A percentile compares a stretch with the other conserved stretches of the same genome.
Conservation (phyloP, 2,797 vertebrate genomes). For the Melanotaenia nigrans region DNA sequence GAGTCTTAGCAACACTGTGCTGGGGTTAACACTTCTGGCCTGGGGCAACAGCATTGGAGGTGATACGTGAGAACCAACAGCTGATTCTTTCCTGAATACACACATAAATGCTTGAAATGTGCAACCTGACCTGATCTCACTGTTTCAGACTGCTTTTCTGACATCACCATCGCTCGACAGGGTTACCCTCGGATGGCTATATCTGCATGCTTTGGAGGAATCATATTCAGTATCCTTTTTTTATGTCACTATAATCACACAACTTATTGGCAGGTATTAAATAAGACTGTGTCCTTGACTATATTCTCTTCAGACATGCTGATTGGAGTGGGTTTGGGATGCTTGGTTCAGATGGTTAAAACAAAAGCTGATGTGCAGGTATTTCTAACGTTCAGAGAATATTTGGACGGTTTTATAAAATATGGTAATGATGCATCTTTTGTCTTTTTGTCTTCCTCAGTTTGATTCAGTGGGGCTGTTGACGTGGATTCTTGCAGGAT, state of each 20-base stretch:
- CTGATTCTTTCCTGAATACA: background rate
- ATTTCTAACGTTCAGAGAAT: slow-evolving; percentile 23
- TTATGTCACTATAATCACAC: background rate
- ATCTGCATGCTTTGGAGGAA: slow-evolving; percentile 96
- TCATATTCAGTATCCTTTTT: slow-evolving; percentile 98
- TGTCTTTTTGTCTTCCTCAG: slow-evolving; percentile 73
- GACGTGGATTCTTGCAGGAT: slow-evolving; percentile 90
- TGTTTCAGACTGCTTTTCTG: slow-evolving; percentile 89
- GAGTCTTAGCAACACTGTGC: slow-evolving; percentile 92
- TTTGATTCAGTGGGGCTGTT: slow-evolving; percentile 88
- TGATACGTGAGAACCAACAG: slow-evolving; percentile 50
- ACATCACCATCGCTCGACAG: slow-evolving; percentile 94
- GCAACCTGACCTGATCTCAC: background rate
- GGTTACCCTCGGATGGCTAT: slow-evolving; percentile 98
- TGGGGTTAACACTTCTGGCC: slow-evolving; percentile 94
- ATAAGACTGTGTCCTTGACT: slow-evolving; percentile 70
- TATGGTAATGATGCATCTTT: background rate
- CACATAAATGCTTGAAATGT: background rate
- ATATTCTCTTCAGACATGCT: slow-evolving; percentile 86
- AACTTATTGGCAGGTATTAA: background rate
- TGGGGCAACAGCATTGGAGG: slow-evolving; percentile 99
- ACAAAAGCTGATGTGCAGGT: slow-evolving; percentile 84
- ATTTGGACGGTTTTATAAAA: background rate
- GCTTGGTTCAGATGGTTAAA: slow-evolving; percentile 86
- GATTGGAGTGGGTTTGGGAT: slow-evolving; percentile 93